Percentiles rank a stretch among this genome's conserved stretches.
Conservation (phyloP, 2,113 vertebrate species). For the Heliornis fulica region DNA sequence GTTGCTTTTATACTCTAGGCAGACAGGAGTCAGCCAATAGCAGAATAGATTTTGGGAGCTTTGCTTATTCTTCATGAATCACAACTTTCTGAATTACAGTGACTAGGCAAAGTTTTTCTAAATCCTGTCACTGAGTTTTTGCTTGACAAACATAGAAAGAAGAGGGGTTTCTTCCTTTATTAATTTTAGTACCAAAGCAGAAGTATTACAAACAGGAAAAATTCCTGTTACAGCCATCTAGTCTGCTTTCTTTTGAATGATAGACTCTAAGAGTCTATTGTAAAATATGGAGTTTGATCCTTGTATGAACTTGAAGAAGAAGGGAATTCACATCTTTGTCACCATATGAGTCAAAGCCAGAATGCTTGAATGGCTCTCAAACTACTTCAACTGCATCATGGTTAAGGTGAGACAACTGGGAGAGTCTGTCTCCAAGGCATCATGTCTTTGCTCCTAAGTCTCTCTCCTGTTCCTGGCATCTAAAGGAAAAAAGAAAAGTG, state of each 20-base stretch:
- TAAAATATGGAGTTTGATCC: not conserved
- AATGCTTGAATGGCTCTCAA: not conserved
- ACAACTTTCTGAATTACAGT: not conserved
- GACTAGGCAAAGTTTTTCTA: not conserved
- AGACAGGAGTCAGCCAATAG: not conserved
- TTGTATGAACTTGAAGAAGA: not conserved
- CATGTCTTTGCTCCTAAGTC: not conserved
- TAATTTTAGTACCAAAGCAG: not conserved
- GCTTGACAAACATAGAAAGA: not conserved
- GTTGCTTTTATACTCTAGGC: not conserved
- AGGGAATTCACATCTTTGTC: not conserved
- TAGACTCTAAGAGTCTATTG: not conserved
- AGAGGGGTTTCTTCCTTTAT: not conserved
- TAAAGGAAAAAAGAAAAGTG: not conserved
- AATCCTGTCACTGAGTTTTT: not conserved
- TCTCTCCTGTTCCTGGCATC: not conserved
- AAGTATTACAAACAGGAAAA: not conserved
- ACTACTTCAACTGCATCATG: rapidly evolving
- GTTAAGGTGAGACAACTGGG: not conserved
- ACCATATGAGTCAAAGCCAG: not conserved
- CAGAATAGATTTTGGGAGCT: not conserved
- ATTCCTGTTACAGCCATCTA: not conserved
- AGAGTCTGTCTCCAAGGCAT: not conserved
- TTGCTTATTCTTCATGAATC: not conserved
- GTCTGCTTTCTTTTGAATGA: not conserved